Conservation (phyloP, 1,140 invertebrate species). For the Solenopsis invicta region DNA sequence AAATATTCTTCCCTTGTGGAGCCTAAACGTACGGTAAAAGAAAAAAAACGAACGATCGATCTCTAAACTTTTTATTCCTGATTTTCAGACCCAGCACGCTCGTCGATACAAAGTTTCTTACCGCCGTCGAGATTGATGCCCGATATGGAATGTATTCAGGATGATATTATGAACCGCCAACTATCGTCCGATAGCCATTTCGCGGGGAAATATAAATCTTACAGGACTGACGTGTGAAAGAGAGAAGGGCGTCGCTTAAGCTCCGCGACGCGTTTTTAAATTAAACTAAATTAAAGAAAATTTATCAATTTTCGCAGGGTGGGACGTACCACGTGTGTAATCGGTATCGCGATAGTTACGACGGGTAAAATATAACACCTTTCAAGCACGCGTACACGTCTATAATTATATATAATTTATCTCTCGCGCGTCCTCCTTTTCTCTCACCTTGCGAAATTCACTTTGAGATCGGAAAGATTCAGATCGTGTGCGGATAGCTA, state of each 20-base stretch:
- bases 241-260: background rate
- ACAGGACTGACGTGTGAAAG: background rate
- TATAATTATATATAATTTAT: slow-evolving; percentile 24
- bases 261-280: background rate
- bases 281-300: slow-evolving; percentile 29
- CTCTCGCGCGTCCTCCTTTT: background rate
- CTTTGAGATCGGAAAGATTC: slow-evolving; percentile 33
- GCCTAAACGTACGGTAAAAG: slow-evolving; percentile 51
- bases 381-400: background rate
- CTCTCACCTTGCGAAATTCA: slow-evolving; percentile 24
- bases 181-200: background rate
- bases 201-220: background rate
- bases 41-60: slow-evolving; percentile 51
- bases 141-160: slow-evolving; percentile 25
- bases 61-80: slow-evolving; percentile 68
- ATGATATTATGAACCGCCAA: background rate
- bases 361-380: slow-evolving; percentile 16
- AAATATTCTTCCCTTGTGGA: background rate
- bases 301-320: slow-evolving; percentile 28
- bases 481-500: slow-evolving; percentile 28
- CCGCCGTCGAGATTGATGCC: background rate
- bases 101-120: slow-evolving; percentile 47
- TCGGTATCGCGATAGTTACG: slow-evolving; percentile 9
- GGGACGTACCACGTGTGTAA: background rate
- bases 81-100: slow-evolving; percentile 55